Evolutionary conservation across 35 echinoderm and acorn worm genomes (phyloP), one percentile per base, ranked within the genome.

Genomic region (Lytechinus pictus): DNA sequence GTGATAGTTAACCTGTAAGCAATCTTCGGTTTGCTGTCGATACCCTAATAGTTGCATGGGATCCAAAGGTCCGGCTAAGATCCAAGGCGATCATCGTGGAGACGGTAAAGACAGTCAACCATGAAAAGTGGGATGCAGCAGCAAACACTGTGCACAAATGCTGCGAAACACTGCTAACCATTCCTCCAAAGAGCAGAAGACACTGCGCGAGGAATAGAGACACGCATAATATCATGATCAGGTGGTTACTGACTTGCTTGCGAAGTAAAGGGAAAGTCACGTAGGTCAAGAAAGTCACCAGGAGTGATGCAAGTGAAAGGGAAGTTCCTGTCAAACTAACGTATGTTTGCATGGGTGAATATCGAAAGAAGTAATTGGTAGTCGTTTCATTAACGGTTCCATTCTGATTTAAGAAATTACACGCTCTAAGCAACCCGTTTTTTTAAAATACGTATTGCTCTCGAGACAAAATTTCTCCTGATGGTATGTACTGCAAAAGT

Each of bases 61-160:
- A 27, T 10, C 91, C 91, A 57, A 93, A 93, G 3, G 91, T 93
- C 52, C 91, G 52, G 54, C 54, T 57, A 53, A 93, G 91, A 93
- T 93, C 91, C 1, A 93, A 14, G 16, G 91, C 91, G 52, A 93
- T 29, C 91, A 57, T 28, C 4, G 91, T 55, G 10, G 91, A 54
- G 28, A 93, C 27, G 24, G 91, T 28, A 54, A 93, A 93, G 28
- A 93, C 54, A 53, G 52, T 28, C 91, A 93, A 27, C 91, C 91
- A 93, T 4, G 53, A 93, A 54, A 93, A 93, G 24, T 93, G 91
- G 52, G 91, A 93, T 8, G 14, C 19, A 9, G 27, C 54, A 54
- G 91, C 91, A 28, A 93, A 29, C 0, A 93, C 54, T 57, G 53
- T 54, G 53, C 91, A 93, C 27, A 54, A 9, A 24, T 71, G 16